phyloP scores from a whole-genome alignment of 1,140 invertebrate species.

The Lysiphlebus fabarum region DNA sequence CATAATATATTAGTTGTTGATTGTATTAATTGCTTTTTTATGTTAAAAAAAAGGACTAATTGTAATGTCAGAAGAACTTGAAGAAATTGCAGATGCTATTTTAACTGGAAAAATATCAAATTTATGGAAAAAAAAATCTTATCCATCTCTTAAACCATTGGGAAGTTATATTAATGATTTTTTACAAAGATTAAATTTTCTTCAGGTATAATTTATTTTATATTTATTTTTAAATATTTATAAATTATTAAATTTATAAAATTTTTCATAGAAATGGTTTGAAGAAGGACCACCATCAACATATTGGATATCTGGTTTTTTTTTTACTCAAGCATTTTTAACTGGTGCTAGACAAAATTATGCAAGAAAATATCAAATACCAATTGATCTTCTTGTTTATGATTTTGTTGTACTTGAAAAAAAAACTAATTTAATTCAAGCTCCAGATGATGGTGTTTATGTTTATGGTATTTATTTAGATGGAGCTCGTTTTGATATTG shows the following conservation, averaged over 20 bases:
- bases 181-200: slow-evolving; percentile 73
- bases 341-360: slow-evolving; percentile 92
- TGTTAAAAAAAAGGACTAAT: slow-evolving; percentile 62
- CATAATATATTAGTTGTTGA: background rate
- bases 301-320: slow-evolving; percentile 94
- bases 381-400: slow-evolving; percentile 86
- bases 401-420: slow-evolving; percentile 66
- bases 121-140: slow-evolving; percentile 82
- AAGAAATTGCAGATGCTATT: slow-evolving; percentile 82
- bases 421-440: slow-evolving; percentile 39
- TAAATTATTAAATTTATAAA: background rate
- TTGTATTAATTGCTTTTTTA: slow-evolving; percentile 16
- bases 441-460: slow-evolving; percentile 78
- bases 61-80: slow-evolving; percentile 82
- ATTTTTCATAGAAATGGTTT: slow-evolving; percentile 70
- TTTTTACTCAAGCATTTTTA: slow-evolving; percentile 92
- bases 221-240: background rate
- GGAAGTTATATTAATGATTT: slow-evolving; percentile 89
- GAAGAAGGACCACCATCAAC: slow-evolving; percentile 73
- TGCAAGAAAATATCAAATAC: slow-evolving; percentile 85
- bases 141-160: slow-evolving; percentile 89
- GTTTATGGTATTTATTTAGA: slow-evolving; percentile 84
- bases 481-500: slow-evolving; percentile 78
- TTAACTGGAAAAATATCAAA: slow-evolving; percentile 78
- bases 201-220: slow-evolving; percentile 59